Evolutionary conservation across 2,888 invertebrate genomes (phyloP), one percentile per base, ranked within the genome.

Genomic region (Rugalucina vietnamica): DNA sequence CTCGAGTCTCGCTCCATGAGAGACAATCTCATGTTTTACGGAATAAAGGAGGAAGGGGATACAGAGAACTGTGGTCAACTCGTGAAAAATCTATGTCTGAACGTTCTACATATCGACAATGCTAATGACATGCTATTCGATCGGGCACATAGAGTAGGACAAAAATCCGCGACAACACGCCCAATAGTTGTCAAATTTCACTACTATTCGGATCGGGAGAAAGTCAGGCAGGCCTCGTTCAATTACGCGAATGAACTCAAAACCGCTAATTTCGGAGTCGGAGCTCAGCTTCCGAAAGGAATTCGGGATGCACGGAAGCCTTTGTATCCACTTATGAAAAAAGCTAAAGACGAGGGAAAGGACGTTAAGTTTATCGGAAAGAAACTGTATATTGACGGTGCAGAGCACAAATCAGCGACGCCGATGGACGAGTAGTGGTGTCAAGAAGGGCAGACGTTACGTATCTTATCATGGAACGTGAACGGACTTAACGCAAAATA

Each of bases 211-310:
- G 54, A 54, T 18, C 14, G 54, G n/a, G 54, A 54, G 54, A 18
- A n/a, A n/a, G 54, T 54, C n/a, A 18, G 54, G 12, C 14, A 65
- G 5, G n/a, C 54, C 21, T 60, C 81, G 18, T 65, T 65, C 12
- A 34, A 39, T n/a, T n/a, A 27, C 10, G 74, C n/a, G 5, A 70
- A 74, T 10, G 27, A 37, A 0, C 75, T 82, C 10, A 82, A 74
- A 70, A 29, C 4, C 2, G 34, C 49, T 24, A 39, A 60, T 34
- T 32, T 50, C 18, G 82, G 82, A 3, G 29, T 82, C 43, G 82
- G 82, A 5, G 71, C 43, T 21, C 79, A 82, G 49, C 24, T 79
- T 18, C 82, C 79, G n/a, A 74, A 76, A 29, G 71, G 10, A 34
- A 39, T 36, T 14, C 73, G 82, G 2, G 77, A 82, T 12, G 76